A percentile compares a stretch with the other conserved stretches of the same genome.
phyloP scores from a whole-genome alignment of 2,113 vertebrate genomes.

The Lates calcarifer region DNA sequence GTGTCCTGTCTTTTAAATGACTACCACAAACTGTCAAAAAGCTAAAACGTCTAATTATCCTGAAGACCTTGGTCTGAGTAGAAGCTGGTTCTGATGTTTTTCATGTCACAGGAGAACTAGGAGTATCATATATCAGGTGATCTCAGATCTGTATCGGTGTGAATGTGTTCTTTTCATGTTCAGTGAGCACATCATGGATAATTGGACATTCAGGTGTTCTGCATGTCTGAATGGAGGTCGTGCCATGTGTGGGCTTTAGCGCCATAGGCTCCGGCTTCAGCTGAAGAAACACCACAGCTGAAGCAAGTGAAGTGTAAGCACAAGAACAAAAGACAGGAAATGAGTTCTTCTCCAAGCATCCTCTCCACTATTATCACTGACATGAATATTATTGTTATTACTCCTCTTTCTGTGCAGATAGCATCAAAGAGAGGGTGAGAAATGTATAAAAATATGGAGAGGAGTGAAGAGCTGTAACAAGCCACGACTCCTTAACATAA shows the following conservation, averaged over 20 bases:
- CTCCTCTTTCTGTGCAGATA: constrained; percentile 26
- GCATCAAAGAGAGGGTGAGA: constrained; percentile 4
- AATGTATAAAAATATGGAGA: neutral
- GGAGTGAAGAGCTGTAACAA: constrained; percentile 5
- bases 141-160: too few species aligned
- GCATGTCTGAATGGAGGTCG: constrained; percentile 2
- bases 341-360: constrained; percentile 44
- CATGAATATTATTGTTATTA: constrained; percentile 36
- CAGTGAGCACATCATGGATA: neutral
- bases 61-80: too few species aligned
- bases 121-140: too few species aligned
- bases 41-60: too few species aligned
- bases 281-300: neutral
- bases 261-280: neutral
- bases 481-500: constrained; percentile 21
- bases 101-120: too few species aligned
- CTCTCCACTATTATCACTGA: constrained; percentile 10
- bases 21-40: too few species aligned
- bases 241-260: neutral
- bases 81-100: too few species aligned
- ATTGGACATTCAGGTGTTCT: neutral
- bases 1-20: too few species aligned
- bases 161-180: neutral
- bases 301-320: constrained; percentile 1
- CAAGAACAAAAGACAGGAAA: constrained; percentile 63